phyloP scores from a whole-genome alignment of 2,113 vertebrate species.

The Oophaga pumilio region DNA sequence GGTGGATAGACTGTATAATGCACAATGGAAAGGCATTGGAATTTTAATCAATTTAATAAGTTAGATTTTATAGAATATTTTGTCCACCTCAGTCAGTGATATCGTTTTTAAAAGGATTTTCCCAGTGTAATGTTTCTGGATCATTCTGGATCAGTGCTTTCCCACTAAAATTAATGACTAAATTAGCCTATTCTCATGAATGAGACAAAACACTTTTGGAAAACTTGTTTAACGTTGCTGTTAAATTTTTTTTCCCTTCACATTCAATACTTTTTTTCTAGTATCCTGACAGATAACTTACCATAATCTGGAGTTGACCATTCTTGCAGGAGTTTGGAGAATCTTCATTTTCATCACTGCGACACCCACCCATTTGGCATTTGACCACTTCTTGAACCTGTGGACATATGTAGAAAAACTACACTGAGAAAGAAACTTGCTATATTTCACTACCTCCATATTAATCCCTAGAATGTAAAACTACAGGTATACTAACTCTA shows the following conservation, averaged over 20 bases:
- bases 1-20: too few species aligned
- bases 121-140: too few species aligned
- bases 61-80: too few species aligned
- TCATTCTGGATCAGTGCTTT: too few species aligned
- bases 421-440: neutral
- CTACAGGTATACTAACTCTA: neutral
- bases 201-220: neutral
- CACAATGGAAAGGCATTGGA: too few species aligned
- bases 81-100: too few species aligned
- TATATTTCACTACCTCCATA: neutral
- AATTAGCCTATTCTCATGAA: too few species aligned
- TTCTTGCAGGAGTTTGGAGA: slow-evolving; percentile 98
- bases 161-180: too few species aligned
- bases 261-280: neutral
- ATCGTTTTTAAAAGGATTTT: too few species aligned
- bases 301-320: slow-evolving; percentile 98
- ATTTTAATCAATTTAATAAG: too few species aligned
- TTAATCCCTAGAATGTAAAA: neutral
- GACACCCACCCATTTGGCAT: slow-evolving; percentile 93
- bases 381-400: slow-evolving; percentile 97
- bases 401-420: neutral
- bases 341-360: slow-evolving; percentile 93
- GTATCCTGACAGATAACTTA: slow-evolving; percentile 72
- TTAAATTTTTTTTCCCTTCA: neutral
- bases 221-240: neutral